phyloP scores from a whole-genome alignment of 2,113 vertebrate species.

The Gopherus evgoodei region DNA sequence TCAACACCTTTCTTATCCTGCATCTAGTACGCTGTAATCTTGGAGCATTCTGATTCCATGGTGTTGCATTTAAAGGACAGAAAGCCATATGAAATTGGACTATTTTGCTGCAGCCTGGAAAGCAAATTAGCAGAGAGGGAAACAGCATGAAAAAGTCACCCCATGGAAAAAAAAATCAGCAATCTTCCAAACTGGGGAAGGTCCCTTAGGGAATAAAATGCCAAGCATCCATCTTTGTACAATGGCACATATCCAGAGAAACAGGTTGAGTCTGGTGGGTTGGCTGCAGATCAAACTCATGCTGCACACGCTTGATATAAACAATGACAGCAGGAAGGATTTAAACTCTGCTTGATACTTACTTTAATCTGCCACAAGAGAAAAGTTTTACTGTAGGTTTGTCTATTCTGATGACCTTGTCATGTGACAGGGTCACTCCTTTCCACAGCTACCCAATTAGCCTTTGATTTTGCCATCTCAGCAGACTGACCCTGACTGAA shows the following conservation, averaged over 20 bases:
- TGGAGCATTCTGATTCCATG: rapidly evolving
- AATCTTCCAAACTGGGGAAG: neutral
- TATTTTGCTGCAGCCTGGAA: neutral
- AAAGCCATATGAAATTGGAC: neutral
- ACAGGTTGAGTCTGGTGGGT: too few species aligned
- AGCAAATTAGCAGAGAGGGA: neutral
- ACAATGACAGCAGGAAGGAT: neutral
- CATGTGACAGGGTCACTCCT: neutral
- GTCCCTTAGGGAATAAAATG: neutral
- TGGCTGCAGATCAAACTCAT: neutral
- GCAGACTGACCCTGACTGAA: neutral
- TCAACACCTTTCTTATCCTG: neutral
- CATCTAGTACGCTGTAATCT: neutral
- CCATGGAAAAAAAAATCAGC: neutral
- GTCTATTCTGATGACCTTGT: neutral
- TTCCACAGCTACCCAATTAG: neutral
- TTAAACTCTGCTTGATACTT: neutral
- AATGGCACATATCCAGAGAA: neutral
- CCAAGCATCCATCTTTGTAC: neutral
- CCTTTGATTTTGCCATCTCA: neutral
- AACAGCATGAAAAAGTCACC: neutral
- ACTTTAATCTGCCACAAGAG: neutral
- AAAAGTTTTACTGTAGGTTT: neutral
- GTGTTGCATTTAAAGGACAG: neutral
- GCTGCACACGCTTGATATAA: rapidly evolving